Evolutionary conservation across 2,888 invertebrate species (phyloP), one percentile per base, ranked within the genome.

Genomic region (Phasia obesa): DNA sequence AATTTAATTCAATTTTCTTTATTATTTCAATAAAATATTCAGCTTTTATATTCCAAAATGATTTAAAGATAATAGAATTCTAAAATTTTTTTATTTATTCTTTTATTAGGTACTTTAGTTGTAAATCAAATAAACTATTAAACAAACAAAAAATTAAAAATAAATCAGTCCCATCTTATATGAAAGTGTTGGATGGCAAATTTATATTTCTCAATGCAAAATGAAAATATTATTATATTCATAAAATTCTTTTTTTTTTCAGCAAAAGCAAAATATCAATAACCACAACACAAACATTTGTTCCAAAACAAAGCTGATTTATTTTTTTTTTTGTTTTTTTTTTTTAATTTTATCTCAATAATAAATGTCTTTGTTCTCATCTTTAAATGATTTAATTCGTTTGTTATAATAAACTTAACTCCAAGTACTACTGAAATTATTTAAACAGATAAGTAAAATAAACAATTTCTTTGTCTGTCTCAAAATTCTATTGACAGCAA

Each of bases 51-150:
- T 57, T 51, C 38, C 25, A 23, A 62, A 15, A 35, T 27, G 23
- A 25, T 57, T 57, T 65, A 19, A 17, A 17, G 25, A 59, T 15
- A 15, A 65, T 27, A 73, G 62, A 64, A 55, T 51, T 59, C 65
- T 74, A 59, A 64, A 70, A 59, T 31, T 49, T 31, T 35, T 69
- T 62, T 69, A 7, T 55, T 71, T 64, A n/a, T 38, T 15, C 2
- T 55, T 2, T 57, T 60, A 51, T 21, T 23, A 76, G 81, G 76
- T 81, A 77, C 81, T 81, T 60, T 11, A 11, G 76, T 81, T 73
- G 17, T 51, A 42, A 35, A 35, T 35, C 15, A 11, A n/a, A n/a
- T n/a, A n/a, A n/a, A n/a, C n/a, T n/a, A n/a, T n/a, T n/a, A n/a
- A n/a, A n/a, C n/a, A n/a, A 21, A 59, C 15, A 59, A 5, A 62